Conservation (phyloP, 2,888 invertebrate species). For the Cryptus viduatorius region DNA sequence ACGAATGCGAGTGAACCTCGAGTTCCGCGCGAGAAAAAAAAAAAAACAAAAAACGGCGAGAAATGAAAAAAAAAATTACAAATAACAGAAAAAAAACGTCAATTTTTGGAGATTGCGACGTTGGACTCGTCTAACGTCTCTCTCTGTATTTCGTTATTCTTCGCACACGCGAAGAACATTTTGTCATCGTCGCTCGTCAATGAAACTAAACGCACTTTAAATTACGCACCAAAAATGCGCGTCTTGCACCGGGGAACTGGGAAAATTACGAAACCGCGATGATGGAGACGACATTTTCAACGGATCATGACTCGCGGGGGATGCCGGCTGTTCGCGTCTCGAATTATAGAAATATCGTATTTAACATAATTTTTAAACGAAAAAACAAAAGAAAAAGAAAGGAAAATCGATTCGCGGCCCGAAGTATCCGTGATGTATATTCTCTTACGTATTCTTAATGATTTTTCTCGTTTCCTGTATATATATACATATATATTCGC, state of each 20-base stretch:
- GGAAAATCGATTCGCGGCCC: constrained; percentile 1
- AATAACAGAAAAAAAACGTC: neutral
- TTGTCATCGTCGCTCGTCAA: neutral
- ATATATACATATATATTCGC: neutral
- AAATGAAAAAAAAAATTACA: neutral
- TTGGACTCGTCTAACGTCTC: neutral
- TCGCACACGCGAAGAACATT: neutral
- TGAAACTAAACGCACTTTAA: constrained; percentile 51
- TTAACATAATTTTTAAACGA: constrained; percentile 35
- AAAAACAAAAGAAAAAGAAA: constrained; percentile 7
- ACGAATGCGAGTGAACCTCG: constrained; percentile 3
- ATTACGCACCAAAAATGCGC: constrained; percentile 37
- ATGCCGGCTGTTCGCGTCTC: neutral
- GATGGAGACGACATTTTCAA: neutral
- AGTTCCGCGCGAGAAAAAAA: neutral
- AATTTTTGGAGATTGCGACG: neutral
- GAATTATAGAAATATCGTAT: constrained; percentile 13
- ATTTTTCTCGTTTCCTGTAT: constrained; percentile 55
- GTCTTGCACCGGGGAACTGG: neutral
- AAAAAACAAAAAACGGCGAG: neutral
- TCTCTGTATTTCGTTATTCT: neutral
- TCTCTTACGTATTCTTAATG: constrained; percentile 56
- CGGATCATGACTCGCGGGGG: neutral
- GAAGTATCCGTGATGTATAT: constrained; percentile 36
- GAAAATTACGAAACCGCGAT: constrained; percentile 7